phyloP scores from a whole-genome alignment of 2,113 vertebrate species.

The Mugil cephalus region DNA sequence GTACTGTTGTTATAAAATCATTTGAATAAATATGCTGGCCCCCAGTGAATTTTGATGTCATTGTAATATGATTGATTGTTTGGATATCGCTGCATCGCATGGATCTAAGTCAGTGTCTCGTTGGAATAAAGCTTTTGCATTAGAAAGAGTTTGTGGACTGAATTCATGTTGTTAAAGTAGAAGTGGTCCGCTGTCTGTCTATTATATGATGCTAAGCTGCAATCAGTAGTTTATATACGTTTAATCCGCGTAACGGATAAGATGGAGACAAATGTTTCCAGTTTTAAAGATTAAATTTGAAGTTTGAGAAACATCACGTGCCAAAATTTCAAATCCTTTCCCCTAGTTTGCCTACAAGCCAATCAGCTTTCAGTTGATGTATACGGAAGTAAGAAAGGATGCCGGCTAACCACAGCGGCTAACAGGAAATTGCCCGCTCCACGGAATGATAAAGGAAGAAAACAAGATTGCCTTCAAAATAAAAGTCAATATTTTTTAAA shows the following conservation, averaged over 20 bases:
- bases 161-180: neutral
- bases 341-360: neutral
- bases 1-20: too few species aligned
- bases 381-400: constrained; percentile 69
- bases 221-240: too few species aligned
- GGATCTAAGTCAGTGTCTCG: neutral
- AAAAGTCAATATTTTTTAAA: constrained; percentile 4
- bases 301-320: too few species aligned
- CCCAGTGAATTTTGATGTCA: too few species aligned
- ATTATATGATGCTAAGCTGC: too few species aligned
- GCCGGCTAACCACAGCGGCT: neutral
- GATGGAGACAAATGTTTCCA: too few species aligned
- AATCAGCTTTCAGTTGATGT: constrained; percentile 58
- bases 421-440: neutral
- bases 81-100: neutral
- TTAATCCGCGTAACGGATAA: too few species aligned
- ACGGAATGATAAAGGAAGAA: neutral
- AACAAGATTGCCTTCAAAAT: neutral
- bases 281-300: too few species aligned
- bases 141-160: neutral
- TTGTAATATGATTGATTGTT: too few species aligned
- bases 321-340: constrained; percentile 13
- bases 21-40: too few species aligned
- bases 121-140: constrained; percentile 21
- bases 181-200: too few species aligned